A percentile compares a stretch with the other conserved stretches of the same genome.
These are phyloP conservation scores for Watsonalla binaria DNA, from an alignment of 2,888 invertebrate genomes.

Conservation along the genomic window DNA sequence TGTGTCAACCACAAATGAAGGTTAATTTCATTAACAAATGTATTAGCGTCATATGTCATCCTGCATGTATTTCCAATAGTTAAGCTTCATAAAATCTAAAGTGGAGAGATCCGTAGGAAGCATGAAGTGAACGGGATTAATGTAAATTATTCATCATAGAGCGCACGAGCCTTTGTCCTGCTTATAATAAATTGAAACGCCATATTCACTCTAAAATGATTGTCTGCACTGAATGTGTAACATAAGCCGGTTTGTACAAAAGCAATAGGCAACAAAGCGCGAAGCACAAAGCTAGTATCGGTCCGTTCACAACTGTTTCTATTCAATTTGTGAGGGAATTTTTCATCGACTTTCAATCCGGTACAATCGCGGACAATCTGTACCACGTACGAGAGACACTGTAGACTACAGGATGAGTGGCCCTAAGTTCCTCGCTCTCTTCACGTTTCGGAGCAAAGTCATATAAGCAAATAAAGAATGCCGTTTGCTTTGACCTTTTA, in stretches of 20 bases:
- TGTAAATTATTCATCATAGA: not conserved
- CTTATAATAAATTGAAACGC: not conserved
- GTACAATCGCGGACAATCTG: slow-evolving; percentile 36
- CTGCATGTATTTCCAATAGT: too few relatives aligned
- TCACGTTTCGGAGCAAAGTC: too few relatives aligned
- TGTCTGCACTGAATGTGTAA: not conserved
- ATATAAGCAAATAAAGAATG: too few relatives aligned
- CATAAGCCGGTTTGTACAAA: slow-evolving; percentile 14
- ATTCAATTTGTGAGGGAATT: slow-evolving; percentile 60
- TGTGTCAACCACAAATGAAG: not conserved
- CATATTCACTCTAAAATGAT: not conserved
- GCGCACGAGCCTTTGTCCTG: not conserved
- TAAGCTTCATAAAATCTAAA: too few relatives aligned
- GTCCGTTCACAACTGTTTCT: slow-evolving; percentile 43
- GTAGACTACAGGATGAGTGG: not conserved
- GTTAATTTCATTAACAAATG: too few relatives aligned
- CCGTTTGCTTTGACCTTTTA: too few relatives aligned
- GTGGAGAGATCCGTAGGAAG: too few relatives aligned
- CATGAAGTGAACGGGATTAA: too few relatives aligned
- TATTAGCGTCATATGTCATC: too few relatives aligned
- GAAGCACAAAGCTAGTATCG: slow-evolving; percentile 39
- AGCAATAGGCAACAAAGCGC: slow-evolving; percentile 35
- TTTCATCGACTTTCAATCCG: slow-evolving; percentile 60
- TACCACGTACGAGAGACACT: slow-evolving; percentile 6
- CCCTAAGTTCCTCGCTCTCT: too few relatives aligned